These are phyloP conservation scores for Trichosurus vulpecula DNA, from an alignment of 2,797 vertebrate genomes.

Conservation along the genomic window DNA sequence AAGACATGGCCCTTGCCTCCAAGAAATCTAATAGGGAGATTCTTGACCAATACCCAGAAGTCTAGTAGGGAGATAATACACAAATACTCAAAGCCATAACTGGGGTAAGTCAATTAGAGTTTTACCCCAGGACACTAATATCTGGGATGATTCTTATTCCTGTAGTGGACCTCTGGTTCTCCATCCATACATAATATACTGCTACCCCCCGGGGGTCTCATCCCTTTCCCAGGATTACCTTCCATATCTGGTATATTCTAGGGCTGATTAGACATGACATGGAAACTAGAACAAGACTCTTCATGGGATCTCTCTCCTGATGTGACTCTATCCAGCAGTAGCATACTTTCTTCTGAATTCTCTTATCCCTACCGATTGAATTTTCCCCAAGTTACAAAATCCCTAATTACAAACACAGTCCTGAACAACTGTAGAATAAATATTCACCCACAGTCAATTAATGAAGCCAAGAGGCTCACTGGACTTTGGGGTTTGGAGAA, in stretches of 20 bases:
- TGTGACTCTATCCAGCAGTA: neutral
- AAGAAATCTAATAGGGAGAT: neutral
- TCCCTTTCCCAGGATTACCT: neutral
- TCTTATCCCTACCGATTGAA: neutral
- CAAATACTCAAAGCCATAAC: neutral
- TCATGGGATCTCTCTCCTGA: neutral
- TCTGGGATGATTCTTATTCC: neutral
- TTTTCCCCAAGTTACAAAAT: neutral
- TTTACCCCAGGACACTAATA: neutral
- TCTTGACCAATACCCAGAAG: neutral
- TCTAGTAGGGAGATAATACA: neutral
- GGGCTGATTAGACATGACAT: neutral
- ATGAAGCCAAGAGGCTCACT: neutral
- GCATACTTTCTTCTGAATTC: neutral
- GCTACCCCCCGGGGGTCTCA: neutral
- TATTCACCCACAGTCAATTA: neutral
- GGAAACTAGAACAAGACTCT: neutral
- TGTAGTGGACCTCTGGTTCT: neutral
- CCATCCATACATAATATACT: neutral
- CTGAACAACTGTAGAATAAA: neutral
- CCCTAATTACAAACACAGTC: neutral
- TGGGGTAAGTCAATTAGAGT: neutral
- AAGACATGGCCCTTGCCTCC: neutral
- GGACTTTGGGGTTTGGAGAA: neutral
- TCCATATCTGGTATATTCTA: too few relatives aligned